Conservation (phyloP, 2,888 invertebrate genomes). For the Chorisops tibialis region DNA sequence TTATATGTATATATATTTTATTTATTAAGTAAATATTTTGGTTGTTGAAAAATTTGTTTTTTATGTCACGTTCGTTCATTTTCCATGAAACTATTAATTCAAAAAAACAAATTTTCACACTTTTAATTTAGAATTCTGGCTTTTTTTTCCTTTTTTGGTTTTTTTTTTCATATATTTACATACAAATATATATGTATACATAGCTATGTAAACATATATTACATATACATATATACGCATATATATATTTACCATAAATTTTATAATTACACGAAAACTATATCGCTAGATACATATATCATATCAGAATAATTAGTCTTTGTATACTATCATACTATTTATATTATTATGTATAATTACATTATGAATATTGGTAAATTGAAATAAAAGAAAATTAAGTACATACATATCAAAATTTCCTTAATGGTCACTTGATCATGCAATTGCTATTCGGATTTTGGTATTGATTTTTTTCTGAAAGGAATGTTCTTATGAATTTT, state of each 20-base stretch:
- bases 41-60: slow-evolving; percentile 26
- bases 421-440: slow-evolving; percentile 26
- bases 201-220: slow-evolving; percentile 28
- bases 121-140: slow-evolving; percentile 40
- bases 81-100: slow-evolving; percentile 32
- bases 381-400: slow-evolving; percentile 14
- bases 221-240: slow-evolving; percentile 7
- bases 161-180: slow-evolving; percentile 23
- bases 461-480: slow-evolving; percentile 12
- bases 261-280: slow-evolving; percentile 8
- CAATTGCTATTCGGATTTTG: no score
- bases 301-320: slow-evolving; percentile 29
- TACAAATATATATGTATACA: slow-evolving; percentile 24
- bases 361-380: slow-evolving; percentile 12
- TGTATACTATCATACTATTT: slow-evolving; percentile 27
- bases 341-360: slow-evolving; percentile 22
- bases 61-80: slow-evolving; percentile 30
- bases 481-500: slow-evolving; percentile 28
- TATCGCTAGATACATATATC: slow-evolving; percentile 7
- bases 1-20: neutral
- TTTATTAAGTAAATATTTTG: slow-evolving; percentile 11
- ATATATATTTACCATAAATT: slow-evolving; percentile 10
- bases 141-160: slow-evolving; percentile 33
- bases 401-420: slow-evolving; percentile 11
- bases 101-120: slow-evolving; percentile 34